These are phyloP conservation scores for Lydus trimaculatus DNA, from an alignment of 2,888 invertebrate species.

Conservation along the genomic window DNA sequence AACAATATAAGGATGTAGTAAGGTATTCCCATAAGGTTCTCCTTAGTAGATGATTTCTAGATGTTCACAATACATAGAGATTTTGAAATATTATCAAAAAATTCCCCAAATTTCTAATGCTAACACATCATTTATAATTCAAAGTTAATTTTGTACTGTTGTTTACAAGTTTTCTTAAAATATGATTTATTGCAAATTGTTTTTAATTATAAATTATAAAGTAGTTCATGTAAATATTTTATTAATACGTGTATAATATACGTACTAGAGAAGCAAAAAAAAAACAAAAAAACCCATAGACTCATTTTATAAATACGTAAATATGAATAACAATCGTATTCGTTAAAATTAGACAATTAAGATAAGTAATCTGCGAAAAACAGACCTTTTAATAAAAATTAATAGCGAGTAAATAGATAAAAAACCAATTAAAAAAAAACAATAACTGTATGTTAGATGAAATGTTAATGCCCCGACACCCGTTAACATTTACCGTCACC, in stretches of 20 bases:
- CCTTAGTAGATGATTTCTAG: not conserved
- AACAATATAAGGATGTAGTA: not conserved
- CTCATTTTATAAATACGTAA: not conserved
- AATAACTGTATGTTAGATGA: no score
- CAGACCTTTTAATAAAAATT: no score
- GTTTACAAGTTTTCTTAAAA: not conserved
- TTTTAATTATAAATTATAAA: not conserved
- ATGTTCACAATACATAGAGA: no score
- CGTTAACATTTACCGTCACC: no score
- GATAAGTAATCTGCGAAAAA: no score
- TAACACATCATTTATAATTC: not conserved
- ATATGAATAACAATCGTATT: not conserved
- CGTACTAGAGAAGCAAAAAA: not conserved
- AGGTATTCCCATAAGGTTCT: not conserved
- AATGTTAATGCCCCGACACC: no score
- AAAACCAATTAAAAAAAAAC: no score
- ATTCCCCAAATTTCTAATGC: not conserved
- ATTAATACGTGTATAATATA: not conserved
- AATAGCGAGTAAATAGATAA: no score
- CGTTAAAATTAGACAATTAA: not conserved
- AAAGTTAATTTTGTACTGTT: not conserved
- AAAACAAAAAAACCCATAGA: not conserved
- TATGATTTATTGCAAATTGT: not conserved
- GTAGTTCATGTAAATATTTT: conserved; percentile 3
- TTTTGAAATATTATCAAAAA: not conserved